Evolutionary conservation across 2,797 vertebrate species (phyloP), one percentile per base, ranked within the genome.

Genomic region (Scolopax bukidnonensis): DNA sequence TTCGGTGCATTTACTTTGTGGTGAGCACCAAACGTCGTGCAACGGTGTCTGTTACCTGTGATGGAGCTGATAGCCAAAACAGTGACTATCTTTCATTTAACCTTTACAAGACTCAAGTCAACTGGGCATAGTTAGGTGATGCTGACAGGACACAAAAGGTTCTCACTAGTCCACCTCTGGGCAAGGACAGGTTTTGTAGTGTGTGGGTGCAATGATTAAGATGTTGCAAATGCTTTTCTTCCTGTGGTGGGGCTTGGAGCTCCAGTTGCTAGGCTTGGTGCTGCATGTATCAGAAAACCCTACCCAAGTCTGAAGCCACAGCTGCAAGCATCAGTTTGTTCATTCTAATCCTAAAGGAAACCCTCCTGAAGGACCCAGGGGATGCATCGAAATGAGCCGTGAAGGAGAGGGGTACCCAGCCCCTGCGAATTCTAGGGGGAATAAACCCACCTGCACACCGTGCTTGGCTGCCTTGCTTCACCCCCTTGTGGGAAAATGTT

Each of bases 371-470:
- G 59, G 64, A 59, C 28, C 24, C 36, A 28, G 28, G 12, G 27
- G 15, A 15, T 38, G 32, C 32, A 48, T 32, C 53, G 27, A 48
- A 61, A 28, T 0, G 4, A 33, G 78, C 23, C 38, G 51, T 40
- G 53, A 63, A 40, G 30, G 43, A 40, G 28, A n/a, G 7, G 0
- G 0, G 23, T 61, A 12, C 19, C 38, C 24, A 61, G 14, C 2
- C 4, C 43, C 24, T 0, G 1, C 19, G 24, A 27, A 6, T 10
- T 24, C 20, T 7, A 2, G 38, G 24, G 21, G 17, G n/a, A 16
- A 18, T 28, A 41, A 86, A 63, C 23, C 54, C 1, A 1, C 38
- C 57, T 47, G 41, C 3, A 0, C 1, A 0, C 6, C 2, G 2
- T 61, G 24, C 48, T 79, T 47, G 51, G 30, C 53, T 65, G 32